Conservation (phyloP, 2,797 vertebrate species). For the Hapalemur alaotrensis region DNA sequence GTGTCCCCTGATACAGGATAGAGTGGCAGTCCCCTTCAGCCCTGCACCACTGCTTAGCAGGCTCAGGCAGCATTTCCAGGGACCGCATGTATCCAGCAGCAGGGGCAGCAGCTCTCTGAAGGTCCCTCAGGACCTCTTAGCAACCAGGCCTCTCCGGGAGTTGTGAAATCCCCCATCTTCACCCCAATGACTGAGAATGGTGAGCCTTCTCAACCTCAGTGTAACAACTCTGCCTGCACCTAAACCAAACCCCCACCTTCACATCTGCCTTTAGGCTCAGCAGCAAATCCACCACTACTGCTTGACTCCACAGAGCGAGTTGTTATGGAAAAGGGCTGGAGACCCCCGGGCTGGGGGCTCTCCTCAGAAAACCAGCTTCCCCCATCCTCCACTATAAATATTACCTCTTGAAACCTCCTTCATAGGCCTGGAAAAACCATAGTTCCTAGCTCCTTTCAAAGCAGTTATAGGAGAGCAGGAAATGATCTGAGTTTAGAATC, state of each 20-base stretch:
- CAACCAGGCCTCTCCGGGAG: not conserved
- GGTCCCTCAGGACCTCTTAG: not conserved
- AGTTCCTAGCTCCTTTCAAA: slow-evolving; percentile 32
- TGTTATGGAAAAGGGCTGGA: not conserved
- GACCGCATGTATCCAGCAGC: not conserved
- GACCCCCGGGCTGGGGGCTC: not conserved
- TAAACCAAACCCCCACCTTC: not conserved
- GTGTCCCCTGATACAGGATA: not conserved
- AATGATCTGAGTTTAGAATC: slow-evolving; percentile 24
- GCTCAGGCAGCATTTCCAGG: not conserved
- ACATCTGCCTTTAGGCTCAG: not conserved
- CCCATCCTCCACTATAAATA: not conserved
- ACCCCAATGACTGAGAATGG: not conserved
- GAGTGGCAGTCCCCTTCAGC: too few relatives aligned
- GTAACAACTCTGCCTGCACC: not conserved
- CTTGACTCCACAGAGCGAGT: not conserved
- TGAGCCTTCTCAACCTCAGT: not conserved
- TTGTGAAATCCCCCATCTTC: not conserved
- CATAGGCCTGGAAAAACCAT: not conserved
- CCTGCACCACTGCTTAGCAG: not conserved
- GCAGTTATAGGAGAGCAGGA: slow-evolving; percentile 5
- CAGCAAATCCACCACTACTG: not conserved
- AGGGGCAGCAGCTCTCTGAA: not conserved
- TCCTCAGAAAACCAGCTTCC: not conserved
- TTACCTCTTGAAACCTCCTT: slow-evolving; percentile 10